These are phyloP conservation scores for Cariama cristata DNA, from an alignment of 2,113 vertebrate species.

Conservation along the genomic window DNA sequence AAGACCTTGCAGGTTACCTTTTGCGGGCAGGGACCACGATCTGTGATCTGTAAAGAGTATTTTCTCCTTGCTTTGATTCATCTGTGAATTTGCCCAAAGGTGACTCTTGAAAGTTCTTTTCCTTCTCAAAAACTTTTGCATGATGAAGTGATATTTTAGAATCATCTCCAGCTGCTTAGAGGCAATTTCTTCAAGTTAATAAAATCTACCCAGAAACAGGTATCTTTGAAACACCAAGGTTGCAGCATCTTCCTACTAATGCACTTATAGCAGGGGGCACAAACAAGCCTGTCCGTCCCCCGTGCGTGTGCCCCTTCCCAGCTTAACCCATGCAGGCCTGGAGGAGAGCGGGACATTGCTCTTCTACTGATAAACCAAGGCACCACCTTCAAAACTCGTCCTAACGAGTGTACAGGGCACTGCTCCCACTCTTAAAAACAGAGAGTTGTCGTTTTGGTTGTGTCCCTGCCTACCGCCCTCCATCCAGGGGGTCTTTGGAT, in stretches of 20 bases:
- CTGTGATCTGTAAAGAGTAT: background rate
- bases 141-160: background rate
- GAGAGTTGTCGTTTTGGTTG: background rate
- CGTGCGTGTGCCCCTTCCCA: accelerated
- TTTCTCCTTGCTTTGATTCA: background rate
- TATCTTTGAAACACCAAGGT: background rate
- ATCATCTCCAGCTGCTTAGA: background rate
- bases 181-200: background rate
- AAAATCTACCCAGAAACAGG: background rate
- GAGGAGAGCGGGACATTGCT: background rate
- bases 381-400: background rate
- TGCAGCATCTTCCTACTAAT: background rate
- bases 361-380: background rate
- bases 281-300: accelerated
- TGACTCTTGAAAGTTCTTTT: background rate
- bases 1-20: background rate
- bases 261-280: background rate
- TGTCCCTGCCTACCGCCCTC: background rate
- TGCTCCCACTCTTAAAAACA: accelerated
- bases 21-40: background rate
- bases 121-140: background rate
- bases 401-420: background rate
- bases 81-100: background rate
- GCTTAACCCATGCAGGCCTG: accelerated
- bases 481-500: background rate